Conservation (phyloP, 2,113 vertebrate genomes). For the Nothocercus nigrocapillus region DNA sequence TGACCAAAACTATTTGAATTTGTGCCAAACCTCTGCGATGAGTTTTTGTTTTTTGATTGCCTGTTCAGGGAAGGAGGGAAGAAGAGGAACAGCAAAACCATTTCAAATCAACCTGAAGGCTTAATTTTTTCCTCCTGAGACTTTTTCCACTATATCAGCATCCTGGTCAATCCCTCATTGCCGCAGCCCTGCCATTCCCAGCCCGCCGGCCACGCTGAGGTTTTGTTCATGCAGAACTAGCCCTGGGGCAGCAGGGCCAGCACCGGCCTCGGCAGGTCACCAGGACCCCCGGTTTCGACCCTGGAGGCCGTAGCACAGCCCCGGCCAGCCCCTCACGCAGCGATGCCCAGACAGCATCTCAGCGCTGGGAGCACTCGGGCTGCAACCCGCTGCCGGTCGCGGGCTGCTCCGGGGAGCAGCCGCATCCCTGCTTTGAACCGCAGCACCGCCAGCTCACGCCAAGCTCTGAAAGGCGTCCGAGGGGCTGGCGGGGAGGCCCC, state of each 20-base stretch:
- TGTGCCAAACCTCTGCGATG: background rate
- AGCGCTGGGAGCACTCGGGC: background rate
- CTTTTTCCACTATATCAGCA: background rate
- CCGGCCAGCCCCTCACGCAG: no score
- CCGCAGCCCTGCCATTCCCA: background rate
- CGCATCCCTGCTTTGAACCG: slow-evolving; percentile 31
- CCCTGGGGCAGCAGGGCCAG: fast-evolving
- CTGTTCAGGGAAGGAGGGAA: background rate
- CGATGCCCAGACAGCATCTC: no score
- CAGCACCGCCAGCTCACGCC: slow-evolving; percentile 39
- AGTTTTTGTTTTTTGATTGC: background rate
- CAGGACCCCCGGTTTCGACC: fast-evolving
- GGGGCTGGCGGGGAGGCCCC: slow-evolving; percentile 55
- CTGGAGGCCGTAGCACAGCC: background rate
- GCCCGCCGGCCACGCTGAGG: background rate
- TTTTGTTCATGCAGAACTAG: background rate
- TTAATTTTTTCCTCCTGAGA: background rate
- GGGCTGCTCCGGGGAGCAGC: background rate
- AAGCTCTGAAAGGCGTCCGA: slow-evolving; percentile 66
- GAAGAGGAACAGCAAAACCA: slow-evolving; percentile 12
- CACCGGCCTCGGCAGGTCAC: background rate
- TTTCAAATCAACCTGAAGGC: slow-evolving; percentile 4
- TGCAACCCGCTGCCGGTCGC: fast-evolving
- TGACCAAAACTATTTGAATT: slow-evolving; percentile 16
- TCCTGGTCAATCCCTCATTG: fast-evolving